phyloP scores from a whole-genome alignment of 2,888 invertebrate genomes.

The Cephonodes hylas region DNA sequence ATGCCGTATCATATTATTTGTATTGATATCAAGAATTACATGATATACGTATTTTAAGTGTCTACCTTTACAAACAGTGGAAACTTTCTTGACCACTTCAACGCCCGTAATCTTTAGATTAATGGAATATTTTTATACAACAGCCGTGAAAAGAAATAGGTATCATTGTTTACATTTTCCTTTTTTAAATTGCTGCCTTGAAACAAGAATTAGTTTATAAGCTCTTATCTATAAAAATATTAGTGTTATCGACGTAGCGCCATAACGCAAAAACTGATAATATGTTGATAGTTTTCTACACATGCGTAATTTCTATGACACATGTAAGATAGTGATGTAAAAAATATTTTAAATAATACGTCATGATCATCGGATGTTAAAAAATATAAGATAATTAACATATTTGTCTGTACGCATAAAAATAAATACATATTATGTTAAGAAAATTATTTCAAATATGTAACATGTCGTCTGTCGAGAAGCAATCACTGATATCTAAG shows the following conservation, averaged over 20 bases:
- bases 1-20: slow-evolving; percentile 30
- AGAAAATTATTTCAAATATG: too few species aligned
- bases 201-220: neutral
- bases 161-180: slow-evolving; percentile 17
- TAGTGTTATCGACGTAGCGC: neutral
- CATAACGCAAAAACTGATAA: neutral
- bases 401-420: too few species aligned
- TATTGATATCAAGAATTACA: slow-evolving; percentile 32
- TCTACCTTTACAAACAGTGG: slow-evolving; percentile 46
- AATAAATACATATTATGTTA: too few species aligned
- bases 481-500: too few species aligned
- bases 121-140: slow-evolving; percentile 64
- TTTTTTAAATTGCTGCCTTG: slow-evolving; percentile 6
- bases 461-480: too few species aligned
- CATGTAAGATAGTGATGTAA: neutral
- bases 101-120: slow-evolving; percentile 58
- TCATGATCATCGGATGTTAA: too few species aligned
- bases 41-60: slow-evolving; percentile 25
- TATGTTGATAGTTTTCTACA: neutral
- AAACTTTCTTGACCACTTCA: slow-evolving; percentile 51
- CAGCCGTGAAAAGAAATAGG: slow-evolving; percentile 31
- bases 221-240: neutral
- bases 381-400: too few species aligned
- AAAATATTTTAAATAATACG: neutral
- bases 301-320: neutral